Evolutionary conservation across 2,888 invertebrate species (phyloP), one percentile per base, ranked within the genome.

Genomic region (Laothoe populi): DNA sequence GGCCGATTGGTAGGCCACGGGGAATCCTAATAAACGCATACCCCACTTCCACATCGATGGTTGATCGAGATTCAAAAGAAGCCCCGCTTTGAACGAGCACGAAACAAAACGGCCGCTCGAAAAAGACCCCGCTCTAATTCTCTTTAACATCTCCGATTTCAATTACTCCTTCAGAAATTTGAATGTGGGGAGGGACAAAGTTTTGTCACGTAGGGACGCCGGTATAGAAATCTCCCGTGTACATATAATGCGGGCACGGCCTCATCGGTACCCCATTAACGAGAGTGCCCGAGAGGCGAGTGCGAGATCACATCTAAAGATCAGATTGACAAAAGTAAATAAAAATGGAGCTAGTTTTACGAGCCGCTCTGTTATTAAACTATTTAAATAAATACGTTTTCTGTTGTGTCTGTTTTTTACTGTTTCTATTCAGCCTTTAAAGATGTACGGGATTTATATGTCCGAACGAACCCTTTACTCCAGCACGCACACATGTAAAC

Each of bases 101-200:
- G 82, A 92, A 91, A 92, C 92, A 92, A 92, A 92, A 92, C 90
- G 83, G 83, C 78, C 86, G 88, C 82, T 86, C 84, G 79, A 88
- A 90, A 90, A 89, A 86, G 90, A 83, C 89, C 90, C 91, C 83
- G 91, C 83, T 90, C 90, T 92, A 92, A 92, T 92, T 92, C 92
- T 91, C 91, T 92, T 90, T 90, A 89, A 88, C 90, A 91, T 92
- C 92, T 92, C 92, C 91, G 86, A 92, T 92, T 92, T 92, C 92
- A 92, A 92, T 92, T 92, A 92, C 92, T 92, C 88, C 92, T 92
- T 92, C 90, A 92, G 89, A 92, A 84, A 90, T 92, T 91, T 92
- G 91, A 91, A 92, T 91, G 88, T 88, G 82, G 92, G 92, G 91
- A 91, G 92, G 92, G 91, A 90, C 88, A 86, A 87, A 90, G 87